Conservation (phyloP, 2,113 vertebrate species). For the Polypterus senegalus region DNA sequence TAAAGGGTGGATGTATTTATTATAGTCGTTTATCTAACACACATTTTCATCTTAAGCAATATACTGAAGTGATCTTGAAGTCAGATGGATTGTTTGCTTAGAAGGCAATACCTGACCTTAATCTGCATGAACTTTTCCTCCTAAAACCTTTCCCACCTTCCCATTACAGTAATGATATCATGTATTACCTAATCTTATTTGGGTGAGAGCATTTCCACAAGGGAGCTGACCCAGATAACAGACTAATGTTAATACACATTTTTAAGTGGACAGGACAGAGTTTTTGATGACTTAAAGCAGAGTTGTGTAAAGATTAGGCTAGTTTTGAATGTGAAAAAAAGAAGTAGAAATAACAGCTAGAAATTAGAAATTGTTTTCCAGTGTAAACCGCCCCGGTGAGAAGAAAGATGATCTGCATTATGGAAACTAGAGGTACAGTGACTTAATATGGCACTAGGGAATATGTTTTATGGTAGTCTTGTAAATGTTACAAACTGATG, state of each 20-base stretch:
- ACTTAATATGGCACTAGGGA: slow-evolving; percentile 48
- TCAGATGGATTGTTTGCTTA: slow-evolving; percentile 11
- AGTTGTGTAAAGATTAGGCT: too few species aligned
- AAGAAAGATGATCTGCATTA: slow-evolving; percentile 34
- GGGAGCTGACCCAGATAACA: slow-evolving; percentile 37
- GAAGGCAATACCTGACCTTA: slow-evolving; percentile 28
- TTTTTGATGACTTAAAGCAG: too few species aligned
- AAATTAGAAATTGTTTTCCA: slow-evolving; percentile 23
- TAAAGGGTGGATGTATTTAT: too few species aligned
- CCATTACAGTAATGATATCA: slow-evolving; percentile 35
- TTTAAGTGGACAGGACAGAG: too few species aligned
- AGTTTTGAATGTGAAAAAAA: not conserved
- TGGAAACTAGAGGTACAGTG: slow-evolving; percentile 41
- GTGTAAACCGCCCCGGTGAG: slow-evolving; percentile 18
- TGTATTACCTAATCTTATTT: slow-evolving; percentile 35
- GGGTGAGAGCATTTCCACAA: slow-evolving; percentile 32
- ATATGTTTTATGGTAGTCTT: slow-evolving; percentile 53
- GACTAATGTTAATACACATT: slow-evolving; percentile 2
- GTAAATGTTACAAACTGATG: slow-evolving; percentile 63
- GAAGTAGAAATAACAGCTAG: slow-evolving; percentile 20
- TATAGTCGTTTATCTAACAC: too few species aligned
- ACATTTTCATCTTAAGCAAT: too few species aligned
- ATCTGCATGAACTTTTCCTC: slow-evolving; percentile 21
- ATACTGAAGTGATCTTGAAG: too few species aligned
- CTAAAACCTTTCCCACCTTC: slow-evolving; percentile 40